Evolutionary conservation across 2,888 invertebrate genomes (phyloP), one percentile per base, ranked within the genome.

Genomic region (Aphrophora alni): DNA sequence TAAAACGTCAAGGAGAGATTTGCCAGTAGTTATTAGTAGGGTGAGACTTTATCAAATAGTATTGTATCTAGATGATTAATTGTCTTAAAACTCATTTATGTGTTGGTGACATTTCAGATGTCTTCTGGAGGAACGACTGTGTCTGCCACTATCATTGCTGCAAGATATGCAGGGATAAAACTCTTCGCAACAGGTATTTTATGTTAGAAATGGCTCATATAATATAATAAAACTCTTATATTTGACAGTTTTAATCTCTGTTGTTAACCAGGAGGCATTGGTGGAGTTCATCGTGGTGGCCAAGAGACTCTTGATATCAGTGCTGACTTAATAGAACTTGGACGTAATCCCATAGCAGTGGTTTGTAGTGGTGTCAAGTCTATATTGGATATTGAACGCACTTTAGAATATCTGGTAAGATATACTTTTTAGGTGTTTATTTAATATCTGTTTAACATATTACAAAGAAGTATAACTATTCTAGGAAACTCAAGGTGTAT

Each of bases 321-420:
- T 82, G 97, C 98, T 0, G 99, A 99, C 89, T 91, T 99, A 76
- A 93, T 92, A 8, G 98, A 99, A 88, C 90, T 99, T 77, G 95
- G 97, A 0, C 92, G 94, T 81, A 96, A 94, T 82, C 93, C 94
- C 17, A 93, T 98, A 0, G 93, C 96, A 72, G 98, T 99, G 7
- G 93, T 99, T 1, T 98, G 97, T 85, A 96, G 98, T 86, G 99
- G 99, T 0, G 93, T 98, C 79, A 99, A 99, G 89, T 98, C 98
- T 25, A 98, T 99, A 85, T 91, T 99, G 81, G 99, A 99, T 88
- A 97, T 99, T 85, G 94, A 93, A 3, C 93, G 94, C 87, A 99
- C 99, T 0, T 90, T 99, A 73, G 99, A 99, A 88, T 98, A 94
- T 88, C 90, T 99, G 90, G 97, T 97, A 89, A 88, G 89, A 87